phyloP scores from a whole-genome alignment of 2,888 invertebrate genomes.

The Anoncus sp. region DNA sequence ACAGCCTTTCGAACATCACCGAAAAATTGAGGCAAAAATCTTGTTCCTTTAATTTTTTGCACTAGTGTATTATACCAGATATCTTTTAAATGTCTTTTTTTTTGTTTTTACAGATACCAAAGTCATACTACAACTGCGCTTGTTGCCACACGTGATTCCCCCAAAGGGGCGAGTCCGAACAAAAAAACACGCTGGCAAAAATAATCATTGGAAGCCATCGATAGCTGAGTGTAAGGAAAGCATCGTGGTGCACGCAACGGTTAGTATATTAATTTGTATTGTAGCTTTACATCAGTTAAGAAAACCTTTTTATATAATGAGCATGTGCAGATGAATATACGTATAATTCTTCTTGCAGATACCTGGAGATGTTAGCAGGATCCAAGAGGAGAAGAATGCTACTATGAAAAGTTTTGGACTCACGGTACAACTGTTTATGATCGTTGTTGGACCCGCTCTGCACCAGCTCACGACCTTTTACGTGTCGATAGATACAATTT shows the following conservation, averaged over 20 bases:
- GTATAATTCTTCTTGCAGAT: neutral
- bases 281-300: neutral
- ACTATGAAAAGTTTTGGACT: conserved; percentile 3
- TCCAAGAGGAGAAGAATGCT: conserved; percentile 9
- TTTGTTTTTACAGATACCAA: too few relatives aligned
- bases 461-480: conserved; percentile 1
- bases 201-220: conserved; percentile 57
- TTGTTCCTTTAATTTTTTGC: too few relatives aligned
- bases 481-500: conserved; percentile 33
- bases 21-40: too few relatives aligned
- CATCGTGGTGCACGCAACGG: conserved; percentile 39
- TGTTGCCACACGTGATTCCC: too few relatives aligned
- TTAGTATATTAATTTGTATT: conserved; percentile 3
- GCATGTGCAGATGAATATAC: too few relatives aligned
- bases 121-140: too few relatives aligned
- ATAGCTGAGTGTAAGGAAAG: conserved; percentile 44
- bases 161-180: too few relatives aligned
- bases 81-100: too few relatives aligned
- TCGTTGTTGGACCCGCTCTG: conserved; percentile 29
- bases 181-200: too few relatives aligned
- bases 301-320: too few relatives aligned
- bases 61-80: too few relatives aligned
- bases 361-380: conserved; percentile 23
- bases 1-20: too few relatives aligned
- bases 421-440: conserved; percentile 37